Evolutionary conservation across 2,888 invertebrate genomes (phyloP).

Genomic region (Ophraella communa): DNA sequence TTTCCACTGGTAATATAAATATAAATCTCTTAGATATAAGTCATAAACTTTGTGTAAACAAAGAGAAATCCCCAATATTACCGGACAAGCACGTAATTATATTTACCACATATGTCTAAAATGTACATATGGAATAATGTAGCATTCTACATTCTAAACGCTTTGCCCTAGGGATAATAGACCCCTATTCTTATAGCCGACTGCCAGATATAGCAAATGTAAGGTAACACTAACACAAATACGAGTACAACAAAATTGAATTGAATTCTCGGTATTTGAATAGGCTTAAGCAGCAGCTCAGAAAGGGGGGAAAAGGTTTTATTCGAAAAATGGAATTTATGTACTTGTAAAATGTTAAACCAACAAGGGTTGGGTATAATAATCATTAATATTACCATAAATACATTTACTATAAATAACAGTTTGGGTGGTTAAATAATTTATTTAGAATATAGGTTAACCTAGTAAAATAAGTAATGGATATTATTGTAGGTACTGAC

Average conservation of each 20-base stretch:
- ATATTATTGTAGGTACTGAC: no score
- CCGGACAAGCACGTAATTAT: constrained; percentile 49
- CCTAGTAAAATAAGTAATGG: no score
- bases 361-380: no score
- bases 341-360: neutral
- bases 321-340: constrained; percentile 10
- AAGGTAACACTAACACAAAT: constrained; percentile 32
- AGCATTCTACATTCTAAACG: constrained; percentile 4
- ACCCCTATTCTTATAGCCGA: constrained; percentile 40
- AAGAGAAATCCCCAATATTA: constrained; percentile 30
- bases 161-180: constrained; percentile 20
- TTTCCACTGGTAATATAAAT: no score
- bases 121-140: constrained; percentile 40
- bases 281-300: constrained; percentile 33
- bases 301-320: constrained; percentile 23
- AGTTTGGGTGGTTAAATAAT: no score
- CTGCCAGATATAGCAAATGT: constrained; percentile 2
- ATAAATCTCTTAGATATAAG: neutral
- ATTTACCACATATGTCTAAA: constrained; percentile 53
- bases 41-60: neutral
- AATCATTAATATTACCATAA: no score
- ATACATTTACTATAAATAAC: no score
- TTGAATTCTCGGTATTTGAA: constrained; percentile 40
- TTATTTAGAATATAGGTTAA: no score
- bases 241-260: constrained; percentile 41